phyloP scores from a whole-genome alignment of 2,113 vertebrate genomes.

The Rhinichthys klamathensis region DNA sequence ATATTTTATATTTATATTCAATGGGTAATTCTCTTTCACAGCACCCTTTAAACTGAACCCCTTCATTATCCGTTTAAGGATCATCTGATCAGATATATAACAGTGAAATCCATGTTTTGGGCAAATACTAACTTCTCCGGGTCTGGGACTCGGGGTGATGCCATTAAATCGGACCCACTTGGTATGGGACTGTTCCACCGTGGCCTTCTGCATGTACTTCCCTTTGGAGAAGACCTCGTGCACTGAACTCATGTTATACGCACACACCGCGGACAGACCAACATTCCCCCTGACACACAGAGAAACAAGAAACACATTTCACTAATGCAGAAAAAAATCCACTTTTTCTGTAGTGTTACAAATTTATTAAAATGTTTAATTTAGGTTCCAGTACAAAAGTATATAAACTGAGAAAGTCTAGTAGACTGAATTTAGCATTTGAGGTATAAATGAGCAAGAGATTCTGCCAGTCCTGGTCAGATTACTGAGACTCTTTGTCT shows the following conservation, averaged over 20 bases:
- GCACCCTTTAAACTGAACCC: background rate
- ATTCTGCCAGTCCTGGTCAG: too few relatives aligned
- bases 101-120: background rate
- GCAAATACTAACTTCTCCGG: constrained; percentile 86
- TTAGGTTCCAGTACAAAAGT: too few relatives aligned
- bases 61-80: background rate
- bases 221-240: constrained; percentile 91
- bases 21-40: background rate
- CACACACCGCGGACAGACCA: constrained; percentile 92
- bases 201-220: constrained; percentile 97
- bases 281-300: constrained; percentile 84
- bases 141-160: constrained; percentile 84
- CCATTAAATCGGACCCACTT: constrained; percentile 95
- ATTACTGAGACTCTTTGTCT: too few relatives aligned
- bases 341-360: too few relatives aligned
- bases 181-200: constrained; percentile 92
- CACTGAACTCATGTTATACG: constrained; percentile 84
- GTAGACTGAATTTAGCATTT: too few relatives aligned
- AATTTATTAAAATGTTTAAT: too few relatives aligned
- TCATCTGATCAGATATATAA: background rate
- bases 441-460: too few relatives aligned
- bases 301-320: background rate
- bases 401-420: too few relatives aligned
- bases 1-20: too few relatives aligned
- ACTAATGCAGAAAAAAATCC: background rate